phyloP scores from a whole-genome alignment of 2,888 invertebrate species.

The Gasteruption jaculator region DNA sequence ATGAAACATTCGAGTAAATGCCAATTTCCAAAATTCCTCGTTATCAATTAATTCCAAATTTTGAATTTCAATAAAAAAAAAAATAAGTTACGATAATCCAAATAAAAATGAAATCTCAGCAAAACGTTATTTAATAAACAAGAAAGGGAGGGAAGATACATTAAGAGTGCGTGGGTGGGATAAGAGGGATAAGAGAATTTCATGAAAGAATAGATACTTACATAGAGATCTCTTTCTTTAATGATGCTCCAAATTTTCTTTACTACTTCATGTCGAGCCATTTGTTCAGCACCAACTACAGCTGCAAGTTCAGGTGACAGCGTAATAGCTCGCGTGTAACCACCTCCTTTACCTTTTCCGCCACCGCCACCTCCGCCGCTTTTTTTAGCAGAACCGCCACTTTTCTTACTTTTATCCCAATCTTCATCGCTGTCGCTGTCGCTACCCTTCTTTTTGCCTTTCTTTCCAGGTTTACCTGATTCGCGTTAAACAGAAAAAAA shows the following conservation, averaged over 20 bases:
- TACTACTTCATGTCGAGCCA: constrained; percentile 87
- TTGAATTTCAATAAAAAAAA: too few species aligned
- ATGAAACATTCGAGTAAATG: too few species aligned
- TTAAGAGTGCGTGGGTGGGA: too few species aligned
- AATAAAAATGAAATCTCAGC: too few species aligned
- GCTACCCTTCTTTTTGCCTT: constrained; percentile 61
- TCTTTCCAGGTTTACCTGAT: constrained; percentile 47
- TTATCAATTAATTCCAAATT: too few species aligned
- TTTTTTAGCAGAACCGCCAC: constrained; percentile 46
- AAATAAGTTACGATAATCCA: too few species aligned
- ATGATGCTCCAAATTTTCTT: constrained; percentile 88
- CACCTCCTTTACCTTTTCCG: constrained; percentile 56
- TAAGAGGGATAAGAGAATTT: too few species aligned
- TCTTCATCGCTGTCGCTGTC: constrained; percentile 68
- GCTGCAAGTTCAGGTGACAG: constrained; percentile 81
- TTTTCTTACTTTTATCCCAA: constrained; percentile 62
- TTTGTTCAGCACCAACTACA: constrained; percentile 76
- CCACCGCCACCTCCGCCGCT: constrained; percentile 61
- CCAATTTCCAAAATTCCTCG: too few species aligned
- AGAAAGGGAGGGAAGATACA: too few species aligned
- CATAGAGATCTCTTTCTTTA: constrained; percentile 80
- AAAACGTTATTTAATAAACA: too few species aligned
- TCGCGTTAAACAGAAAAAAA: too few species aligned
- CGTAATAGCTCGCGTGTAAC: constrained; percentile 80
- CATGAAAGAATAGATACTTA: constrained; percentile 38